Conservation (phyloP, 2,113 vertebrate genomes). For the Nicator chloris region DNA sequence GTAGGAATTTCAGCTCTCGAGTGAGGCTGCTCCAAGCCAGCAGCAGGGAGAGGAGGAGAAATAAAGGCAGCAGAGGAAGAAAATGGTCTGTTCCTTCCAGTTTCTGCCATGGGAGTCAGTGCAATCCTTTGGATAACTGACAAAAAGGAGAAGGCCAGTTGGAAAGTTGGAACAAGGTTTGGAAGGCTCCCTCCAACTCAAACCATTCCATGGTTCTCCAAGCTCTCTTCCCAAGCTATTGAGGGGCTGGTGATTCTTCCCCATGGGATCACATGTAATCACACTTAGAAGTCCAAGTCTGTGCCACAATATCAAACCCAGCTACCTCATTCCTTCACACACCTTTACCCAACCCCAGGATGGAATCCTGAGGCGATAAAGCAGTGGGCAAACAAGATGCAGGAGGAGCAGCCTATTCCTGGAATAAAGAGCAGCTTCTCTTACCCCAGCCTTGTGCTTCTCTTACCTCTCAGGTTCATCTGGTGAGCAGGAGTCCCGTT, state of each 20-base stretch:
- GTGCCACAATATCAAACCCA: neutral
- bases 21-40: neutral
- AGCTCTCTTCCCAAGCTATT: rapidly evolving
- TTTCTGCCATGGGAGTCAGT: rapidly evolving
- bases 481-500: conserved; percentile 90
- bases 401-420: neutral
- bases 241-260: neutral
- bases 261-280: neutral
- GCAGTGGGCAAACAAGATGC: neutral
- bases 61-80: neutral
- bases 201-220: neutral
- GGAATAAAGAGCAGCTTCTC: neutral
- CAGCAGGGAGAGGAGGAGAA: neutral
- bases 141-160: neutral
- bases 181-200: neutral
- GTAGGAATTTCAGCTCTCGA: neutral
- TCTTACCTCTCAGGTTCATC: conserved; percentile 95
- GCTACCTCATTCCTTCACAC: neutral
- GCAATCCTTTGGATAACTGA: neutral
- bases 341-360: neutral
- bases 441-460: neutral
- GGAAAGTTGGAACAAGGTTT: neutral
- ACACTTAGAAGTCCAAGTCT: neutral
- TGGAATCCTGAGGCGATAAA: neutral
- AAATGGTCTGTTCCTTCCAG: neutral